Base-by-base conservation (phyloP, 2,888 invertebrate species). In the Habroteleia sp. region DNA sequence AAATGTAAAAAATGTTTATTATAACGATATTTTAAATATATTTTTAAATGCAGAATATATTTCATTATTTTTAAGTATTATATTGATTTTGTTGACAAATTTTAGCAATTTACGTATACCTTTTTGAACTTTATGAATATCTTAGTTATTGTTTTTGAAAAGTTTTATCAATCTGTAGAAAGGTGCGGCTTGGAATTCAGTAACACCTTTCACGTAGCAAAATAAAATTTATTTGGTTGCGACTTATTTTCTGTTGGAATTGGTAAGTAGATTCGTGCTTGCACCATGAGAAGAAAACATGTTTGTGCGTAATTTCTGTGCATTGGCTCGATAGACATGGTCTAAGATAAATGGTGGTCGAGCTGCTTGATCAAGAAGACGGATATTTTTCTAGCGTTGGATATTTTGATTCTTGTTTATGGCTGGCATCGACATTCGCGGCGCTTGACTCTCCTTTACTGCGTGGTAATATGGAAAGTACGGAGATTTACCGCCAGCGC, bases 371-470 rank as follows among this genome's bases (percentile, higher is more conserved):
- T 72, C 62, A 54, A 25, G 39, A 46, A 58, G 48, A 72, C 58
- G 60, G 60, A 66, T 74, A 74, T 74, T 50, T 73, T 62, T 60
- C 42, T n/a, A 65, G 62, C 60, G 66, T 48, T 71, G 73, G 68
- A 75, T 78, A 76, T 76, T 58, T 76, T 52, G 74, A 78, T 74
- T 74, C 76, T 76, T 77, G 69, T 79, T 79, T 78, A 79, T 74
- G 77, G 63, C 44, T 50, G 14, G 60, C 52, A 44, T 73, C 77
- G 65, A 74, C 74, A 74, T 46, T 56, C 46, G 58, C 16, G 11
- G 46, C 63, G 76, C 69, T 74, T 60, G 54, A 54, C 60, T 62
- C 69, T 58, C 39, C 58, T 11, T 13, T 50, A 29, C 23, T 25
- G 16, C 39, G 46, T 48, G 33, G 66, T 60, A 72, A 78, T 76